phyloP scores from a whole-genome alignment of 2,888 invertebrate genomes.

The Nephrotoma guestfalica region DNA sequence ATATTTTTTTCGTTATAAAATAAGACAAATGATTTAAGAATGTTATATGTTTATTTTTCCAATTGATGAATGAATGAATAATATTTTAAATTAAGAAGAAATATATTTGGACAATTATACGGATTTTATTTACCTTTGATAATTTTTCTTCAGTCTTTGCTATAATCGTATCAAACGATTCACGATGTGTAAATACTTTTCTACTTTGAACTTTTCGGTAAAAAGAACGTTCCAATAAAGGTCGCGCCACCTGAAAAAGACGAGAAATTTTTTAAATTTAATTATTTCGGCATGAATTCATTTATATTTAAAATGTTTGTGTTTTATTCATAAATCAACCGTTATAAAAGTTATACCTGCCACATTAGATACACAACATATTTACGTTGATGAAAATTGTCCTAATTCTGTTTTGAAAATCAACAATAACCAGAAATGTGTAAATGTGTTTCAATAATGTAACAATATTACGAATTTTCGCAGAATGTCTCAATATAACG shows the following conservation, averaged over 20 bases:
- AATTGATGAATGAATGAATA: neutral
- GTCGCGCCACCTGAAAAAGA: slow-evolving; percentile 50
- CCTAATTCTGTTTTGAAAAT: no score
- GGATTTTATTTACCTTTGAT: slow-evolving; percentile 39
- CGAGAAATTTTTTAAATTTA: slow-evolving; percentile 7
- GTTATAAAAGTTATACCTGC: no score
- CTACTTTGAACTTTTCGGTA: slow-evolving; percentile 81
- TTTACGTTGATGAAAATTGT: no score
- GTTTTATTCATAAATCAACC: neutral
- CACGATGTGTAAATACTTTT: slow-evolving; percentile 80
- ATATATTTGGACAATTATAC: neutral
- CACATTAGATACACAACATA: no score
- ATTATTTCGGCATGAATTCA: neutral
- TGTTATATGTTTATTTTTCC: neutral
- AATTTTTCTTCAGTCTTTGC: slow-evolving; percentile 71
- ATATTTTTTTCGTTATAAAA: neutral
- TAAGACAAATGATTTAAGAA: neutral
- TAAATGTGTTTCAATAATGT: no score
- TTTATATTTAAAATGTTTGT: neutral
- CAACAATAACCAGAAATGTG: no score
- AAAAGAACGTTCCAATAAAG: slow-evolving; percentile 74
- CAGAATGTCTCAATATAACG: no score
- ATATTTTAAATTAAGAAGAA: neutral
- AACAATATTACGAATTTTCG: no score
- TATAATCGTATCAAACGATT: slow-evolving; percentile 77